These are phyloP conservation scores for Ictalurus punctatus DNA, from an alignment of 2,113 vertebrate genomes.

Conservation along the genomic window DNA sequence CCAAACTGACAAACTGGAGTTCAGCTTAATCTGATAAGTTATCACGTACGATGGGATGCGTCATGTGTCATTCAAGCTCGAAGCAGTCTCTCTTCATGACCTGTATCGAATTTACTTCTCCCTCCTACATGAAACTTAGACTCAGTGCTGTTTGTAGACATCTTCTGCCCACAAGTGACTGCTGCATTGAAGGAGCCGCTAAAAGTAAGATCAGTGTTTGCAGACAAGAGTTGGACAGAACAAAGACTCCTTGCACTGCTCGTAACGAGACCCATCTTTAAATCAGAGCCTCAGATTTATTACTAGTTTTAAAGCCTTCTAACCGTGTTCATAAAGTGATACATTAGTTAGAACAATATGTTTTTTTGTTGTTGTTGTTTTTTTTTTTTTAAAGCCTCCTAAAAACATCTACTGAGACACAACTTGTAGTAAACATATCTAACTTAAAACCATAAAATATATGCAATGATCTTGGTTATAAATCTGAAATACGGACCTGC, in stretches of 20 bases:
- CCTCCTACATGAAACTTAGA: background rate
- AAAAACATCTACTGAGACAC: conserved; percentile 20
- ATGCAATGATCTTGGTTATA: conserved; percentile 42
- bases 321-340: conserved; percentile 76
- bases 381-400: conserved; percentile 20
- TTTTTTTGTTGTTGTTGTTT: background rate
- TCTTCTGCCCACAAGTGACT: conserved; percentile 5
- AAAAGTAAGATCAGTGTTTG: conserved; percentile 37
- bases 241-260: conserved; percentile 38
- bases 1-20: background rate
- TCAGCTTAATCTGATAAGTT: background rate
- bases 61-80: background rate
- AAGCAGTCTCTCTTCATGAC: background rate
- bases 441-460: conserved; percentile 38
- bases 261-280: conserved; percentile 16
- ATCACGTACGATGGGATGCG: background rate
- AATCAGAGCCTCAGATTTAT: conserved; percentile 33
- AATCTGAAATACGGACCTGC: conserved; percentile 36
- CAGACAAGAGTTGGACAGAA: conserved; percentile 25
- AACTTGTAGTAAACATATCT: conserved; percentile 30
- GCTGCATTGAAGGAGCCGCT: background rate
- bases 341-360: conserved; percentile 58
- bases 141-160: conserved; percentile 6
- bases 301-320: conserved; percentile 75
- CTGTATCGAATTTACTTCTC: background rate